Evolutionary conservation across 2,888 invertebrate genomes (phyloP).

Genomic region (Melieria crassipennis): DNA sequence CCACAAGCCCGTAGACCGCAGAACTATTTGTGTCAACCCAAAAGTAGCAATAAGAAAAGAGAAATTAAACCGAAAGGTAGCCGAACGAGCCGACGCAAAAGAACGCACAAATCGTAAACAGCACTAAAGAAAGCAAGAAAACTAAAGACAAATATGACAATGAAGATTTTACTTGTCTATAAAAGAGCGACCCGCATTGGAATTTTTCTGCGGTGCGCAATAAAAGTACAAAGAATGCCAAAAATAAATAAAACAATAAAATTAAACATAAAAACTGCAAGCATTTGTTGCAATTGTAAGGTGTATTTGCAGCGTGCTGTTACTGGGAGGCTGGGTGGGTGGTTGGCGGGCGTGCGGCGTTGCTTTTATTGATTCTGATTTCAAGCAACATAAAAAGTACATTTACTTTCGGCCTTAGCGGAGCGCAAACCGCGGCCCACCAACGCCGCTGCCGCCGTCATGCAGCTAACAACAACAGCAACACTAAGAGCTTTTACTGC

Average conservation of each 20-base stretch:
- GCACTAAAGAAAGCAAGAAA: not conserved
- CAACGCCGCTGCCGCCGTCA: not conserved
- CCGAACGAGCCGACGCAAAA: conserved; percentile 4
- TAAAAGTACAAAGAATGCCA: not conserved
- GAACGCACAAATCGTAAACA: not conserved
- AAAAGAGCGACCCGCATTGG: not conserved
- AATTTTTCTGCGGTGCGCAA: conserved; percentile 6
- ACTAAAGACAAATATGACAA: not conserved
- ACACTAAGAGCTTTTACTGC: no score
- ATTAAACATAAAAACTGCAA: not conserved
- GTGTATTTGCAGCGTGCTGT: not conserved
- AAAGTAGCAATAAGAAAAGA: conserved; percentile 25
- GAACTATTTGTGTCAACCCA: conserved; percentile 28
- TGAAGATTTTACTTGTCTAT: not conserved
- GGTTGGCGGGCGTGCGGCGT: conserved; percentile 1
- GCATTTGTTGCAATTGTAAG: no score
- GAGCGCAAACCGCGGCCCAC: conserved; percentile 16
- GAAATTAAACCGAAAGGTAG: conserved; percentile 23
- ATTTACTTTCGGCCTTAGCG: conserved; percentile 24
- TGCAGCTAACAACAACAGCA: no score
- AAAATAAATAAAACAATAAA: not conserved
- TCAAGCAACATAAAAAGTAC: conserved; percentile 20
- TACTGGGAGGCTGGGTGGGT: not conserved
- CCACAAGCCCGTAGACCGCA: not conserved
- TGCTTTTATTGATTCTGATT: not conserved